Percentiles rank a stretch among this genome's conserved stretches.
These are phyloP conservation scores for Drosophila acutilabella DNA, from an alignment of 2,888 invertebrate genomes.

Conservation along the genomic window DNA sequence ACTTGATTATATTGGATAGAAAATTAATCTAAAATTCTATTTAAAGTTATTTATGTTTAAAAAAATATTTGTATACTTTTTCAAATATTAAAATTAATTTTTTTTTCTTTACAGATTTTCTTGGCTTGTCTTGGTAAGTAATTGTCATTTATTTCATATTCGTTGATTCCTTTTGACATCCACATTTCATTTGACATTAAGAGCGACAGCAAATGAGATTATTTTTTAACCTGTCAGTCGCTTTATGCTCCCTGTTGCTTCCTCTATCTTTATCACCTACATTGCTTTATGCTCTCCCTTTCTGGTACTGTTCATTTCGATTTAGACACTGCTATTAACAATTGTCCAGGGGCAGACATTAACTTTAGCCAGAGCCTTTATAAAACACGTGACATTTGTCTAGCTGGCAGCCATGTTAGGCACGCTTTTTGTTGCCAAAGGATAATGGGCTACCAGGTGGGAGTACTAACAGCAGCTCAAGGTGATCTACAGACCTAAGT, in stretches of 20 bases:
- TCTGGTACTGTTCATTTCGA: conserved; percentile 12
- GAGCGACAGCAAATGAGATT: background rate
- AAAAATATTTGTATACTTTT: too few relatives aligned
- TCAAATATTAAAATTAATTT: too few relatives aligned
- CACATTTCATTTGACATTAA: background rate
- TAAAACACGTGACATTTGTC: conserved; percentile 69
- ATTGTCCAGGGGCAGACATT: conserved; percentile 38
- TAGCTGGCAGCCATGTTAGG: conserved; percentile 56
- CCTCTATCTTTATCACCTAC: background rate
- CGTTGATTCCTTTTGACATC: background rate
- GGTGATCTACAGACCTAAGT: conserved; percentile 35
- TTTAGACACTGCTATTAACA: conserved; percentile 61
- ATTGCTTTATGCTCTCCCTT: background rate
- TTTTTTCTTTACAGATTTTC: too few relatives aligned
- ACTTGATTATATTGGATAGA: too few relatives aligned
- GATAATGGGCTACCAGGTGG: conserved; percentile 77
- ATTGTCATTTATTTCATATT: background rate
- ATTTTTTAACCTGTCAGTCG: background rate
- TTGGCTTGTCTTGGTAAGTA: background rate
- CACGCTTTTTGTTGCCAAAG: conserved; percentile 68
- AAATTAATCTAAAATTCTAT: too few relatives aligned
- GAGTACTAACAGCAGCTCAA: conserved; percentile 62
- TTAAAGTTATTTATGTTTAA: too few relatives aligned
- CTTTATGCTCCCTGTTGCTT: background rate
- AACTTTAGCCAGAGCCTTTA: conserved; percentile 26